These are phyloP conservation scores for Mastomys coucha DNA, from an alignment of 2,113 vertebrate genomes.

Conservation along the genomic window DNA sequence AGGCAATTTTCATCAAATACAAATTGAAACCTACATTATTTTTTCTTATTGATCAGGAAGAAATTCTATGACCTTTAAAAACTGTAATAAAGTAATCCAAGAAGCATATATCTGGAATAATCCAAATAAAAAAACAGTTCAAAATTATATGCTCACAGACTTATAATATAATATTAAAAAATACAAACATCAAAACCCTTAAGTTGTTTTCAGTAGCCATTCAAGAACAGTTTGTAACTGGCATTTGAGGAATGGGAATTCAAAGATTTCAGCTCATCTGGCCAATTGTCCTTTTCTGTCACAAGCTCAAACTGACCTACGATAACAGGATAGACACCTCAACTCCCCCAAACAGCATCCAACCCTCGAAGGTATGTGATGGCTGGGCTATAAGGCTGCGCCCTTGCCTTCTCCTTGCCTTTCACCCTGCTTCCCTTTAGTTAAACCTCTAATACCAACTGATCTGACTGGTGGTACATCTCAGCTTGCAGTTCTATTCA, in stretches of 20 bases:
- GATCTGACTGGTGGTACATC: neutral
- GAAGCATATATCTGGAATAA: neutral
- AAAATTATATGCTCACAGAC: neutral
- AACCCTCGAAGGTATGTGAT: neutral
- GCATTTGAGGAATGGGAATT: neutral
- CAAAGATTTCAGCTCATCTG: neutral
- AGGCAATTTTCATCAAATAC: neutral
- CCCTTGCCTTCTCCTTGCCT: rapidly evolving
- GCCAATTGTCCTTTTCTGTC: neutral
- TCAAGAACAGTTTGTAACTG: neutral
- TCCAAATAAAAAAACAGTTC: neutral
- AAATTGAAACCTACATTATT: neutral
- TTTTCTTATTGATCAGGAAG: neutral
- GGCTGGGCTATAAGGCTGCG: too few species aligned
- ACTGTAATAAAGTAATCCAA: neutral
- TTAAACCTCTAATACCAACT: too few species aligned
- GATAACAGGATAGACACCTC: neutral
- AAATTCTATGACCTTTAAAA: neutral
- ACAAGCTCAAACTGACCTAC: too few species aligned
- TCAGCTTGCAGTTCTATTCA: neutral
- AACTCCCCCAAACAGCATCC: neutral
- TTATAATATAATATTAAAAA: neutral
- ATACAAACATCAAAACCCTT: neutral
- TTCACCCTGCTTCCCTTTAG: neutral
- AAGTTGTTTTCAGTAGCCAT: neutral